Evolutionary conservation across 1,140 invertebrate species (phyloP), one percentile per base, ranked within the genome.

Genomic region (Globodera ellingtonae): DNA sequence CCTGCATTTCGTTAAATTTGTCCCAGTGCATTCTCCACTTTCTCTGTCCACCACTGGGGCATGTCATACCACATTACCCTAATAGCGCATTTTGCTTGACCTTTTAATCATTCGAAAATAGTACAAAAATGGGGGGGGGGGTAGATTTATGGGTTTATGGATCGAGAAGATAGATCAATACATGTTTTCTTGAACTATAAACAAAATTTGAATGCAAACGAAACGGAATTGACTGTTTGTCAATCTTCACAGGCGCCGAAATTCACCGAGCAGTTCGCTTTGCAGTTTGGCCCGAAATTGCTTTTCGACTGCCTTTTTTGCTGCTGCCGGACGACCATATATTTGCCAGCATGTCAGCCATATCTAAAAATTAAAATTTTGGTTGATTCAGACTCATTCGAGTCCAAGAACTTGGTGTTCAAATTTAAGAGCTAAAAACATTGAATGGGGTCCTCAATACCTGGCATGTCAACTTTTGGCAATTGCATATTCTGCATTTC

Each of bases 401-500:
- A 59, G 56, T 59, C 10, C 2, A 18, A 59, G 15, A 0, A 18
- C 15, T 10, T 59, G 24, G 24, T 24, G 24, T 24, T 24, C 24
- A 0, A 24, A 24, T 24, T 0, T 24, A n/a, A n/a, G 24, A 24
- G 24, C 13, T 3, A 65, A 65, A 65, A 65, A 65, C 1, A 35
- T 35, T 35, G 0, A 35, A 35, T 35, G 35, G 35, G 35, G 35
- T 35, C 35, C 35, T 35, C 35, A 35, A 35, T 44, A 70, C 67
- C 75, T 47, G 75, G 85, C 78, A 87, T 81, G 48, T 86, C 85
- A 69, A 87, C 62, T 44, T 86, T 86, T 7, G 84, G 81, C 4
- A 85, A 75, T 76, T 85, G 82, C 18, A 86, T 78, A n/a, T 82
- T 78, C 79, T 86, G 79, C 72, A 84, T 82, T 79, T 86, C 86